Percentiles rank a stretch among this genome's conserved stretches.
phyloP scores from a whole-genome alignment of 2,888 invertebrate genomes.

The Drosophila formosana region DNA sequence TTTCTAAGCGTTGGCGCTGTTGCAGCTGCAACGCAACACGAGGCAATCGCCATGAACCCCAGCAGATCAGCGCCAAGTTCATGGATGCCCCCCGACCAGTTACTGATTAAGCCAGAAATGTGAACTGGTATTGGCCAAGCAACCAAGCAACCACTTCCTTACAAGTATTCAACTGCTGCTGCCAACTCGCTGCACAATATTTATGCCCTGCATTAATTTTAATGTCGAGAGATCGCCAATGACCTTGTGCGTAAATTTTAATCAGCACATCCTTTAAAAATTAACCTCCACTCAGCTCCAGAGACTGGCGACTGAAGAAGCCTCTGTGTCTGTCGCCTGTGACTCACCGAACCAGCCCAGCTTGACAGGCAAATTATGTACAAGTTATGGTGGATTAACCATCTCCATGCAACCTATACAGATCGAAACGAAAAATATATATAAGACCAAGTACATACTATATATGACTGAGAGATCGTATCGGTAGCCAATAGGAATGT shows the following conservation, averaged over 20 bases:
- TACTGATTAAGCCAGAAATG: conserved; percentile 61
- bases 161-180: conserved; percentile 10
- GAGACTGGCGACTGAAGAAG: neutral
- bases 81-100: conserved; percentile 45
- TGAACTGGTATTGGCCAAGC: conserved; percentile 33
- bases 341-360: conserved; percentile 35
- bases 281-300: conserved; percentile 22
- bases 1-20: conserved; percentile 48
- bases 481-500: conserved; percentile 53
- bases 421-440: conserved; percentile 14
- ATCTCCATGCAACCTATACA: conserved; percentile 21
- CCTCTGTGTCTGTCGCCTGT: conserved; percentile 17
- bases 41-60: conserved; percentile 62
- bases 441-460: neutral
- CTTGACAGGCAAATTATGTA: conserved; percentile 57
- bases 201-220: conserved; percentile 76
- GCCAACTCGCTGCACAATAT: conserved; percentile 60
- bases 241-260: conserved; percentile 77
- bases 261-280: conserved; percentile 63
- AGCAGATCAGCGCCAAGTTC: conserved; percentile 55
- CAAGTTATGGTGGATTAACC: conserved; percentile 51
- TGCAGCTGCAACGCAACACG: conserved; percentile 38
- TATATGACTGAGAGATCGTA: neutral
- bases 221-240: conserved; percentile 57
- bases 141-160: conserved; percentile 1